Conservation (phyloP, 2,888 invertebrate species). For the Tinea semifulvella region DNA sequence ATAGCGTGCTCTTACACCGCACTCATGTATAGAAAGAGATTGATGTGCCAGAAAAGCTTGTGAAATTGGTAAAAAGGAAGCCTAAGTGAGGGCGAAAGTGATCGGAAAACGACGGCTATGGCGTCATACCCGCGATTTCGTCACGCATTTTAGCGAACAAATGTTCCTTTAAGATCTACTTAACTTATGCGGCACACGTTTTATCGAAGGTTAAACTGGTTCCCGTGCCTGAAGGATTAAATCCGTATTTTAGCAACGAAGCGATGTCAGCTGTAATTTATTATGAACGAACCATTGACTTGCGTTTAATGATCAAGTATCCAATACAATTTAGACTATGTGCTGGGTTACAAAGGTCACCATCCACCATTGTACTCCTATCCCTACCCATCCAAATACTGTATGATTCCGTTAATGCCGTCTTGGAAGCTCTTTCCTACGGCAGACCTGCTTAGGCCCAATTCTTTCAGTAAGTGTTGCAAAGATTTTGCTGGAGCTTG, state of each 20-base stretch:
- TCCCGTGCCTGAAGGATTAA: conserved; percentile 21
- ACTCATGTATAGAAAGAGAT: conserved; percentile 43
- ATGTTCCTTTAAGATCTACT: conserved; percentile 56
- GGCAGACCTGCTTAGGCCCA: too few relatives aligned
- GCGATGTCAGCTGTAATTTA: conserved; percentile 3
- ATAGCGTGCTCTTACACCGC: conserved; percentile 47
- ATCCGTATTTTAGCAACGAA: conserved; percentile 3
- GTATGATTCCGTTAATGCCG: too few relatives aligned
- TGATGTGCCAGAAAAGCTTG: conserved; percentile 60
- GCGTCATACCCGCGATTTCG: conserved; percentile 52
- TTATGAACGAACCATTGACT: too few relatives aligned
- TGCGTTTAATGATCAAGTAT: too few relatives aligned
- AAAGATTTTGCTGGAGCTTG: too few relatives aligned
- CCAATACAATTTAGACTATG: too few relatives aligned
- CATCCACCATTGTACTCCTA: too few relatives aligned
- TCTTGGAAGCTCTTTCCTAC: too few relatives aligned
- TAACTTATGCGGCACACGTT: conserved; percentile 59
- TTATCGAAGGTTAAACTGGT: conserved; percentile 51
- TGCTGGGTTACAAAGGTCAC: too few relatives aligned
- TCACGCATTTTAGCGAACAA: conserved; percentile 62
- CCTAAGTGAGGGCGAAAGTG: conserved; percentile 56
- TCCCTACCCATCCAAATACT: too few relatives aligned
- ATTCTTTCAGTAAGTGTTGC: too few relatives aligned
- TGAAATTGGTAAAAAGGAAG: conserved; percentile 64
- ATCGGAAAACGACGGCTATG: conserved; percentile 50